Evolutionary conservation across 2,888 invertebrate genomes (phyloP), one percentile per base, ranked within the genome.

Genomic region (Acheta domesticus): DNA sequence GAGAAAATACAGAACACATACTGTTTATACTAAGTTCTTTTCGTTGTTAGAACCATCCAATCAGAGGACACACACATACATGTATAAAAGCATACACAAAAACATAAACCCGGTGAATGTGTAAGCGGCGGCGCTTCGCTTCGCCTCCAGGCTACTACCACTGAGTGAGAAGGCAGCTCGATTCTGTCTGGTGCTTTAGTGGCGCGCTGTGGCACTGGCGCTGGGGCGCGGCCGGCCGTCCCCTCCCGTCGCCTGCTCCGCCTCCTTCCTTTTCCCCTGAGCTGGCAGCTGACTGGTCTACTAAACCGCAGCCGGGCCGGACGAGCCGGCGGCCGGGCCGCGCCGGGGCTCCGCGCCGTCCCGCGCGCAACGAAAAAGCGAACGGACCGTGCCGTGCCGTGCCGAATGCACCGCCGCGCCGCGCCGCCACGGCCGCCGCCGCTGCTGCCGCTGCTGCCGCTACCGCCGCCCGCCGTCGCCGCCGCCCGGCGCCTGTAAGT

Each of bases 101-200:
- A 62, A 12, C 11, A 62, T 62, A 14, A n/a, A 62, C 62, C 62
- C 62, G 62, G 62, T 62, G 62, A 19, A 14, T 19, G n/a, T 62
- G 62, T 5, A 62, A 19, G 62, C 62, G 62, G 16, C 62, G 62
- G 16, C 62, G 62, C 62, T 62, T n/a, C 62, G 62, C 62, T n/a
- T 62, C 62, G 62, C 62, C 62, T 14, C 62, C 62, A 62, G 62
- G 36, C 36, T 36, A 62, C 62, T 19, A 62, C 62, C 62, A 62
- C 62, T 62, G 62, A 62, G 62, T 62, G 62, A 62, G 62, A 62
- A 62, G 62, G 62, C 62, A 62, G 62, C 62, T 62, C 62, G 62
- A 62, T 62, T 62, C 62, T 62, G 62, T 62, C 62, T 62, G 62
- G 16, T 62, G 62, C 62, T 62, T 62, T 62, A 62, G 62, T 62